Evolutionary conservation across 2,888 invertebrate species (phyloP).

Genomic region (Phytoseiulus persimilis): DNA sequence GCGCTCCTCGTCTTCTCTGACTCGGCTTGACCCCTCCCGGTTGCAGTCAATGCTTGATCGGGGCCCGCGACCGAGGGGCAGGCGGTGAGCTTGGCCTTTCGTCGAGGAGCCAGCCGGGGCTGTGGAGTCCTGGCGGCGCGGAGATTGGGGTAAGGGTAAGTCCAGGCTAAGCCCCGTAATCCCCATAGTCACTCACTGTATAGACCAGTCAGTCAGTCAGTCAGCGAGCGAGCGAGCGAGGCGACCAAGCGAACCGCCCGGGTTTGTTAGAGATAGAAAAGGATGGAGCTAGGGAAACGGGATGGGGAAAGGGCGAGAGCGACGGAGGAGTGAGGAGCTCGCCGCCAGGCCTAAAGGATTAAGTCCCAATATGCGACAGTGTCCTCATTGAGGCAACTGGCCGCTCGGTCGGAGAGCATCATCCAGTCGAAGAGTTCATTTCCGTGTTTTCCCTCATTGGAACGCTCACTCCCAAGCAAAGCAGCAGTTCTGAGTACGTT

Average conservation of each 20-base stretch:
- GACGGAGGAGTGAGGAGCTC: neutral
- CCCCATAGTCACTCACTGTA: neutral
- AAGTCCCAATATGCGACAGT: neutral
- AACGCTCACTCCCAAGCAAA: neutral
- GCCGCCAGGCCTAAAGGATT: neutral
- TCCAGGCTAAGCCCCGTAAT: neutral
- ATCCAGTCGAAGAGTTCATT: neutral
- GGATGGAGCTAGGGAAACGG: neutral
- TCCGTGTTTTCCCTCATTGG: neutral
- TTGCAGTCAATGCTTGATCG: neutral
- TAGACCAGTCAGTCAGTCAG: neutral
- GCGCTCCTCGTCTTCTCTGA: neutral
- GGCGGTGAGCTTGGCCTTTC: neutral
- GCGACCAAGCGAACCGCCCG: neutral
- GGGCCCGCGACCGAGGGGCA: too few relatives aligned
- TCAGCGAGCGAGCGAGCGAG: neutral
- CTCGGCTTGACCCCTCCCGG: neutral
- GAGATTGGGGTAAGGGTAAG: neutral
- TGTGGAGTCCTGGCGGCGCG: neutral
- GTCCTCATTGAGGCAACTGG: conserved; percentile 5
- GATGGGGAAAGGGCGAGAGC: neutral
- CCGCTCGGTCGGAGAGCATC: neutral
- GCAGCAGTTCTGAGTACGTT: neutral
- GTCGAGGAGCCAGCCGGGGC: neutral
- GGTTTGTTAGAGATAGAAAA: neutral